A percentile compares a stretch with the other conserved stretches of the same genome.
Conservation (phyloP, 2,113 vertebrate genomes). For the Ceratotherium simum region DNA sequence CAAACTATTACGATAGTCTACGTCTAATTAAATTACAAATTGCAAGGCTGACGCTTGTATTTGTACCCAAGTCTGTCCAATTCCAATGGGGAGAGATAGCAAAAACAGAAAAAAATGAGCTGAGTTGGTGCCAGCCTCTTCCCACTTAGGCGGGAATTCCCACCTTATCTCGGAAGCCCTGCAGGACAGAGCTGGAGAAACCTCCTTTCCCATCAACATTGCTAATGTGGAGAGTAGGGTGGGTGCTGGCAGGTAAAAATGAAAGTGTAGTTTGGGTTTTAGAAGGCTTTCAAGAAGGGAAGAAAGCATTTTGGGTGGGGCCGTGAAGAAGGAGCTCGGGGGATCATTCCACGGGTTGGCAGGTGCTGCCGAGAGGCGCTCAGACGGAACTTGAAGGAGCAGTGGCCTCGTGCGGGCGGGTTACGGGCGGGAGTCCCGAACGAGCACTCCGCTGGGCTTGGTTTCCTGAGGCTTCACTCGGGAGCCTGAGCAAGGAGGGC, state of each 20-base stretch:
- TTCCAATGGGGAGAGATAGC: not conserved
- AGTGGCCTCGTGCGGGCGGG: not conserved
- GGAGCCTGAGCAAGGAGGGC: not conserved
- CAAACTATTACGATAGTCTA: not conserved
- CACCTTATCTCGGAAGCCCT: not conserved
- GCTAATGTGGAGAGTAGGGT: not conserved
- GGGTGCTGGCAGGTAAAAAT: not conserved
- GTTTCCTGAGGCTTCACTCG: not conserved
- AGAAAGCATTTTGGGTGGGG: not conserved
- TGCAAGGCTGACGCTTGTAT: not conserved
- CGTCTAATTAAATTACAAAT: not conserved
- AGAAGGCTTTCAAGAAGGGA: not conserved
- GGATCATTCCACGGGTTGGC: not conserved
- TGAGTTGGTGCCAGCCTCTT: not conserved
- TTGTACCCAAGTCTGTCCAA: not conserved
- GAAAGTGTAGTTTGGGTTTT: not conserved
- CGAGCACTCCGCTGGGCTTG: not conserved
- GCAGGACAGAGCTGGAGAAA: not conserved
- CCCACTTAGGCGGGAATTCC: not conserved
- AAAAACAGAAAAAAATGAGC: not conserved
- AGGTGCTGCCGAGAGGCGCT: not conserved
- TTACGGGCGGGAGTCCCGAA: not conserved
- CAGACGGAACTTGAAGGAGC: not conserved
- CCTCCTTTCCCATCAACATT: not conserved
- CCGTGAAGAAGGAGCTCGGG: not conserved